Evolutionary conservation across 35 echinoderm and acorn worm species (phyloP), one percentile per base, ranked within the genome.

Genomic region (Hemicentrotus pulcherrimus): DNA sequence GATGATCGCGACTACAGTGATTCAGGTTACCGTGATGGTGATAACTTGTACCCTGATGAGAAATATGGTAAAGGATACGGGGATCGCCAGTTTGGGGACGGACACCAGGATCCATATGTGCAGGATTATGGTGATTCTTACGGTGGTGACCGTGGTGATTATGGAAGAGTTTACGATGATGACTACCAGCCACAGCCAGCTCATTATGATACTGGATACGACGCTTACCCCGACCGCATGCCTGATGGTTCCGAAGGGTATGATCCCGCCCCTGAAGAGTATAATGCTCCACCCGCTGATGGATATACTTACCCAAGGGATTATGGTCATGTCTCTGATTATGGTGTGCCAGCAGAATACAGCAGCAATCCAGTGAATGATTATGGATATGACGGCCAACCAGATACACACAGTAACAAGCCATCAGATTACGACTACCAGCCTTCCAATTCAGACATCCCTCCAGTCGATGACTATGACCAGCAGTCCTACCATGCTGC

Each of bases 1-100:
- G 94, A 95, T 50, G 95, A 95, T 48, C 87, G 89, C 1, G 88
- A 95, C 52, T 91, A 91, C 89, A 95, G 95, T 91, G 95, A 95
- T 92, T 95, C 95, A 19, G 47, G n/a, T 46, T 95, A 92, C 32
- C 95, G 95, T 92, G 95, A 95, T 93, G 91, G 91, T n/a, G 91
- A 93, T 93, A 93, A 93, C 30, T 18, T 32, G 28, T 92, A 93
- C 91, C 91, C 45, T 13, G 91, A 93, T 93, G 91, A 93, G 24
- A 93, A 93, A 31, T 93, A 93, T 31, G 91, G 91, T 31, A 93
- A 93, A 47, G n/a, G 30, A 58, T 91, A 91, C 13, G 86, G 22
- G 5, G 86, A 33, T 50, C 48, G 91, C 5, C 88, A 92, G 33
- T 45, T 32, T 91, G 87, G 46, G 32, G 87, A 95, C 22, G 88